A percentile compares a stretch with the other conserved stretches of the same genome.
These are phyloP conservation scores for Ligdia adustata DNA, from an alignment of 2,888 invertebrate genomes.

Conservation along the genomic window DNA sequence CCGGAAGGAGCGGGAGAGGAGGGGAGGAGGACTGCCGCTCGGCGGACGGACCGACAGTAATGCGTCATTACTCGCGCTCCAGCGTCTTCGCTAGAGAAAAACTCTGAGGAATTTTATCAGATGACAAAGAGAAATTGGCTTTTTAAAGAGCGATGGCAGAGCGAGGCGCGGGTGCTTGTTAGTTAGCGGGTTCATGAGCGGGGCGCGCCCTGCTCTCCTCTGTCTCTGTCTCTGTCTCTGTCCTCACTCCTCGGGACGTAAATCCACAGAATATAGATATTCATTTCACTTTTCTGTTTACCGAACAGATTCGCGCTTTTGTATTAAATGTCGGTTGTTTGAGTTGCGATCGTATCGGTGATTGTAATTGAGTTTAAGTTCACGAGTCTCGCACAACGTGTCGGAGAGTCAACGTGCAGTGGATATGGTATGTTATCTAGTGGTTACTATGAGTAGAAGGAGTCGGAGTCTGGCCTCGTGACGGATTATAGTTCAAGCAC, in stretches of 20 bases:
- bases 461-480: no score
- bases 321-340: slow-evolving; percentile 15
- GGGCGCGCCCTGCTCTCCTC: no score
- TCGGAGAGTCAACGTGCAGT: no score
- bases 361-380: no score
- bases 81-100: slow-evolving; percentile 26
- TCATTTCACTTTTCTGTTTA: slow-evolving; percentile 24
- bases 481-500: no score
- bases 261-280: slow-evolving; percentile 13
- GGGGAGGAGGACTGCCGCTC: no score
- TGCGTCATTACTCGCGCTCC: no score
- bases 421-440: no score
- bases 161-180: slow-evolving; percentile 23
- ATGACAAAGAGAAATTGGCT: slow-evolving; percentile 48
- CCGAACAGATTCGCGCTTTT: slow-evolving; percentile 22
- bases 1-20: background rate
- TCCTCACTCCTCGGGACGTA: no score
- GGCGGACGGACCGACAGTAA: slow-evolving; percentile 10
- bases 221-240: no score
- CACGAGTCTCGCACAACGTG: no score
- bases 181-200: slow-evolving; percentile 31
- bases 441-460: no score
- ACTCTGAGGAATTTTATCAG: slow-evolving; percentile 38
- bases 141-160: slow-evolving; percentile 29
- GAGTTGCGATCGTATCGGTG: slow-evolving; percentile 1